Base-by-base conservation (phyloP, 2,113 vertebrate species). In the Hystrix brachyura region DNA sequence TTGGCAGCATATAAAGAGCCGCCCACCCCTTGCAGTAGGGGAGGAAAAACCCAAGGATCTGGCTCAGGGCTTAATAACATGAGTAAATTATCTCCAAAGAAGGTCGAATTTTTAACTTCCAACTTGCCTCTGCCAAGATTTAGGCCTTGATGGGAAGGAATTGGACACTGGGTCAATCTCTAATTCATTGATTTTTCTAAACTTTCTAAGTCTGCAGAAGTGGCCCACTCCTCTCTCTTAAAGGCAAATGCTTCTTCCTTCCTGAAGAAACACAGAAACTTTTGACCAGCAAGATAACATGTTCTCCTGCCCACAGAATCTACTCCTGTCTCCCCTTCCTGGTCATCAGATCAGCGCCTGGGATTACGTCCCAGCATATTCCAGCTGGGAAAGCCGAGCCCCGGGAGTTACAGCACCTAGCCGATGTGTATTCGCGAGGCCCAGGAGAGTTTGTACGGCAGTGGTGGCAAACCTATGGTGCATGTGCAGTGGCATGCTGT, bases 11-110 rank as follows among this genome's bases (percentile, higher is more conserved):
- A 64, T n/a, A 55, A 83, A 76, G 64, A 87, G 51, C 83, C 18
- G 34, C 7, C 43, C 14, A 62, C 67, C 10, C 74, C 62, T 19
- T 94, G 43, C 1, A 94, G 27, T 29, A 59, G 13, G 48, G 81
- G 69, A 96, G 43, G 69, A 87, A 94, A 89, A 81, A 79, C 8
- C 15, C 62, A 55, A 89, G 51, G 59, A 38, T 69, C 32, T 95
- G 79, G 84, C 29, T 87, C 59, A 57, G 59, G 13, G 80, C 53
- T 83, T 97, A 87, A 80, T 17, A 51, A 64, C 79, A 53, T 3
- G 23, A 89, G 78, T 67, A 82, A 48, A 79, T 60, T 78, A 93
- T 38, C 59, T 93, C 72, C 25, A 80, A 13, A 53, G 55, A 89
- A 25, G 7, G 1, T 62, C n/a, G 59, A 46, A 65, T 64, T 93